A percentile compares a stretch with the other conserved stretches of the same genome.
phyloP scores from a whole-genome alignment of 2,113 vertebrate species.

The Nestor notabilis region DNA sequence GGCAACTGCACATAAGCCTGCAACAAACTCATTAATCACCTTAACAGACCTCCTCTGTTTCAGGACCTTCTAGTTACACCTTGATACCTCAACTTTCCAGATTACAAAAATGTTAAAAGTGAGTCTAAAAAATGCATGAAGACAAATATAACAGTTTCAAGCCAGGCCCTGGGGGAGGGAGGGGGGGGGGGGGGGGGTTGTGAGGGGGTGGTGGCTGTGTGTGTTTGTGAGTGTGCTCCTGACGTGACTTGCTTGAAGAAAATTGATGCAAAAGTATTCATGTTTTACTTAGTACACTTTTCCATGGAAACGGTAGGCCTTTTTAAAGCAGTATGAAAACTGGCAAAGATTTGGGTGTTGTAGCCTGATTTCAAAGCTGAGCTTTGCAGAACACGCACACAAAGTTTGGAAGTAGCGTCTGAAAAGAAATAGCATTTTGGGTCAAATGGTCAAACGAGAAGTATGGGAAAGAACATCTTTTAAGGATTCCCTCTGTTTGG shows the following conservation, averaged over 20 bases:
- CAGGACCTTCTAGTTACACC: neutral
- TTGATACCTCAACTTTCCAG: neutral
- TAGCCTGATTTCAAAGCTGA: neutral
- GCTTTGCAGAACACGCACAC: neutral
- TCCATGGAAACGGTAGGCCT: neutral
- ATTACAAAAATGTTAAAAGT: neutral
- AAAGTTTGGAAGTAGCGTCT: neutral
- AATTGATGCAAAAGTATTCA: neutral
- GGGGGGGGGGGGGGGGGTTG: too few relatives aligned
- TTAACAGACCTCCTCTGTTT: neutral
- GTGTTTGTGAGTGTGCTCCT: neutral
- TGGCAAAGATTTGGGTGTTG: neutral
- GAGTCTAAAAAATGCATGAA: neutral
- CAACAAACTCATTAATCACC: neutral
- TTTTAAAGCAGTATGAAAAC: neutral
- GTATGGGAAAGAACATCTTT: neutral
- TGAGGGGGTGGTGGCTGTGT: neutral
- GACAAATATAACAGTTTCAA: neutral
- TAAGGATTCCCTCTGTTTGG: neutral
- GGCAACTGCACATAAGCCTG: neutral
- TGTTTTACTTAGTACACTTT: neutral
- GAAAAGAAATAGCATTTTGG: neutral
- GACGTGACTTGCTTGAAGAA: neutral
- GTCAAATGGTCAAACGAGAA: neutral
- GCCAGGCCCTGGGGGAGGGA: rapidly evolving